phyloP scores from a whole-genome alignment of 2,888 invertebrate genomes.

The Lasioglossum calceatum region DNA sequence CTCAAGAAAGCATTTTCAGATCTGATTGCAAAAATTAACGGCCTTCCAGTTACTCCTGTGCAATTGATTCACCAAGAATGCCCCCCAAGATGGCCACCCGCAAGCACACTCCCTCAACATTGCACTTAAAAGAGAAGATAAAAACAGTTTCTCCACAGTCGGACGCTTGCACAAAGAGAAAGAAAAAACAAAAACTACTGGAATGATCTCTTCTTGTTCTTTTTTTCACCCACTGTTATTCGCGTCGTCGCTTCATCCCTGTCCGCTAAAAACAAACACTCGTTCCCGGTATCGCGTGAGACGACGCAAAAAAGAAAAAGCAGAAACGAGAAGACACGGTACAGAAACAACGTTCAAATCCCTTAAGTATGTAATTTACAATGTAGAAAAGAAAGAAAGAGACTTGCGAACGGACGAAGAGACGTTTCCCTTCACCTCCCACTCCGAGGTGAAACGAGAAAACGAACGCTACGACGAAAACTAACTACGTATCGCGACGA shows the following conservation, averaged over 20 bases:
- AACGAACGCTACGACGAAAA: slow-evolving; percentile 7
- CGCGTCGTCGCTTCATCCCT: slow-evolving; percentile 23
- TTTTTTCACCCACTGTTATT: slow-evolving; percentile 31
- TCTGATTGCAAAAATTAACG: neutral
- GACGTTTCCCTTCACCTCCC: neutral
- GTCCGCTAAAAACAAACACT: slow-evolving; percentile 1
- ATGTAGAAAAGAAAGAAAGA: neutral
- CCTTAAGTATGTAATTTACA: slow-evolving; percentile 24
- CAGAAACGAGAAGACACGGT: neutral
- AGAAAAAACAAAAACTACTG: slow-evolving; percentile 35
- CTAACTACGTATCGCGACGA: slow-evolving; percentile 14
- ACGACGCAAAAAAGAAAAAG: neutral
- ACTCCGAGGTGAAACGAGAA: neutral
- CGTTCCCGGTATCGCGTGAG: neutral
- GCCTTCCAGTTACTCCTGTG: slow-evolving; percentile 31
- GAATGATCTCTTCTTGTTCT: slow-evolving; percentile 46
- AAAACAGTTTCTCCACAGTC: slow-evolving; percentile 25
- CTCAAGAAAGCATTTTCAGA: neutral
- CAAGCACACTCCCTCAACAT: slow-evolving; percentile 20
- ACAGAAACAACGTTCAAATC: slow-evolving; percentile 1
- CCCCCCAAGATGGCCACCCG: neutral
- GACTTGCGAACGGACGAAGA: slow-evolving; percentile 25
- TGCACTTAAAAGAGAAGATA: slow-evolving; percentile 36
- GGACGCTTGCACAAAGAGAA: slow-evolving; percentile 28
- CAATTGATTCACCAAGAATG: slow-evolving; percentile 12